Conservation (phyloP, 2,888 invertebrate genomes). For the Parnassius glacialis region DNA sequence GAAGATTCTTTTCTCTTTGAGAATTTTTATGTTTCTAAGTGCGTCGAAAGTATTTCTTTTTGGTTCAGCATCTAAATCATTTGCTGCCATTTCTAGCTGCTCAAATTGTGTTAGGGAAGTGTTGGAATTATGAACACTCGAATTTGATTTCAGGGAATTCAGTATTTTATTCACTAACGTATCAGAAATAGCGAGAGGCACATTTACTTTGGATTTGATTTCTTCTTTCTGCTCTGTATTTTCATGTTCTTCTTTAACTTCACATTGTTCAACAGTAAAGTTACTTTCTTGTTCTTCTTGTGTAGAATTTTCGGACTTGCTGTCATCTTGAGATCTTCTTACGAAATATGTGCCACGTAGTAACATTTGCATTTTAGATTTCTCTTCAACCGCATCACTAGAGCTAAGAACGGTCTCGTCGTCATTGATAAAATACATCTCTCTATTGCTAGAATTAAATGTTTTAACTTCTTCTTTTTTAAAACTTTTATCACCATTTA, state of each 20-base stretch:
- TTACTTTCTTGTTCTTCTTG: not conserved
- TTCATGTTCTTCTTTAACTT: not conserved
- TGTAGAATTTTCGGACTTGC: conserved; percentile 11
- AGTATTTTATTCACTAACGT: conserved; percentile 48
- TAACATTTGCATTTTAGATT: conserved; percentile 1
- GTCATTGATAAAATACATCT: conserved; percentile 41
- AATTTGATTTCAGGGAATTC: conserved; percentile 42
- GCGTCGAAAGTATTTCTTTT: conserved; percentile 30
- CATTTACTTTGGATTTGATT: not conserved
- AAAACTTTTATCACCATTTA: conserved; percentile 19
- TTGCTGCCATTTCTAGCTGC: conserved; percentile 51
- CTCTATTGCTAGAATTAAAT: conserved; percentile 31
- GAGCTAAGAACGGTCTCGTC: conserved; percentile 19
- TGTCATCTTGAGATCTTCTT: conserved; percentile 18
- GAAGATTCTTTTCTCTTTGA: conserved; percentile 48
- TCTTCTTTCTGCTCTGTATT: not conserved
- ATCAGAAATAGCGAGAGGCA: conserved; percentile 28
- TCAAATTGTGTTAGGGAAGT: conserved; percentile 60
- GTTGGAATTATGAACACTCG: conserved; percentile 38
- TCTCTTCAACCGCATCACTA: conserved; percentile 18
- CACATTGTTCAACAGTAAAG: not conserved
- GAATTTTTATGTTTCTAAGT: conserved; percentile 42
- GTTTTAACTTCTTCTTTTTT: conserved; percentile 27
- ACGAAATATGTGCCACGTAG: conserved; percentile 19
- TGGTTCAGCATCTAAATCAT: conserved; percentile 30